Conservation (phyloP, 2,113 vertebrate genomes). For the Fregata magnificens region DNA sequence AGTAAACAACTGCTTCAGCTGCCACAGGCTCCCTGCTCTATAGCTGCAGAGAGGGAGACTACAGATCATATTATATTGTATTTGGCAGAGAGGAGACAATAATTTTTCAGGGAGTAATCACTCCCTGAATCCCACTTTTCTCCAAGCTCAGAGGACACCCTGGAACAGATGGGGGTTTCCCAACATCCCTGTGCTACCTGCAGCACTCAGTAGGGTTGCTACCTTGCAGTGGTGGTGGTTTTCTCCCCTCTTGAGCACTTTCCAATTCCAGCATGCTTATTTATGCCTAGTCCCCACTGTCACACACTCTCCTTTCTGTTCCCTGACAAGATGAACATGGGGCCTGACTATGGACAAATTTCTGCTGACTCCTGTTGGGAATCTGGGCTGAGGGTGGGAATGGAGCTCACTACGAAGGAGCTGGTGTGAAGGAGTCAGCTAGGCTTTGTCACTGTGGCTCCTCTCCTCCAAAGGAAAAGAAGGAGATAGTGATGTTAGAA, state of each 20-base stretch:
- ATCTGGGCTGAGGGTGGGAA: neutral
- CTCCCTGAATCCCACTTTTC: neutral
- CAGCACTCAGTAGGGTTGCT: neutral
- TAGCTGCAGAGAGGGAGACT: neutral
- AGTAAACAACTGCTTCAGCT: neutral
- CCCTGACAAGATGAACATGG: neutral
- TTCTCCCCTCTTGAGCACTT: neutral
- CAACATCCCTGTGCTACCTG: neutral
- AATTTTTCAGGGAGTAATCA: neutral
- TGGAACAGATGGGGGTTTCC: neutral
- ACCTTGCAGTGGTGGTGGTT: neutral
- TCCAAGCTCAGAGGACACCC: neutral
- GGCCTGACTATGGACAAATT: neutral
- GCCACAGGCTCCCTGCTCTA: neutral
- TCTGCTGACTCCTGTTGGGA: neutral
- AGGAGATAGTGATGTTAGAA: slow-evolving; percentile 59
- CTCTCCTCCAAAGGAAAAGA: neutral
- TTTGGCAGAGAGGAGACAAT: neutral
- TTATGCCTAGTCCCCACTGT: neutral
- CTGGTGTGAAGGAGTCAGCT: neutral
- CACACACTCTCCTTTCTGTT: neutral
- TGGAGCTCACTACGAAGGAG: neutral
- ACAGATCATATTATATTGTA: neutral
- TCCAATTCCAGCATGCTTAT: neutral
- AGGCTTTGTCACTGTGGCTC: slow-evolving; percentile 6